phyloP scores from a whole-genome alignment of 2,797 vertebrate genomes.

The Bovichtus variegatus region DNA sequence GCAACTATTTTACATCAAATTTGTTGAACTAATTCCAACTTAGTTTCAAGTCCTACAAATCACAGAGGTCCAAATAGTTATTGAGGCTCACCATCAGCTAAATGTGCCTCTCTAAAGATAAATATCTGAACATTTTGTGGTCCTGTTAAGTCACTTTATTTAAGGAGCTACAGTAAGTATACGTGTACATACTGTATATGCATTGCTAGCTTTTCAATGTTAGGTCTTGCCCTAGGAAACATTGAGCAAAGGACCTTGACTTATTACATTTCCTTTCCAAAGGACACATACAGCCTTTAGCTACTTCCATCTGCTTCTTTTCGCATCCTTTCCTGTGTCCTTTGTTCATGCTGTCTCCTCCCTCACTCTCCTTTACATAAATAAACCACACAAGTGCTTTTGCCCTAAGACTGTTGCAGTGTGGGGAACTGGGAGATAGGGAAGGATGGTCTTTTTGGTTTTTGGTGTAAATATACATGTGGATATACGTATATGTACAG shows the following conservation, averaged over 20 bases:
- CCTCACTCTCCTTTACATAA: not conserved
- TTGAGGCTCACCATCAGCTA: not conserved
- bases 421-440: not conserved
- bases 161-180: not conserved
- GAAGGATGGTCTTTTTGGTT: not conserved
- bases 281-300: conserved; percentile 9
- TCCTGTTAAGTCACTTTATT: not conserved
- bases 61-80: no score
- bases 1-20: not conserved
- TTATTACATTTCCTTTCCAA: not conserved
- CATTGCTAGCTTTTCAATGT: not conserved
- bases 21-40: not conserved
- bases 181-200: no score
- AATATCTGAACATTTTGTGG: not conserved
- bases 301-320: conserved; percentile 17
- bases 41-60: not conserved
- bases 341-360: conserved; percentile 2
- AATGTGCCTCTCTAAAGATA: not conserved
- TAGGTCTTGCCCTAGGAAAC: not conserved
- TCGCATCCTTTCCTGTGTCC: not conserved
- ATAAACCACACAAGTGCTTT: conserved; percentile 7
- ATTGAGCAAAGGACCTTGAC: not conserved
- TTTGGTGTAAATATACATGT: not conserved
- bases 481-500: no score
- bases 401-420: not conserved